Evolutionary conservation across 2,888 invertebrate species (phyloP).

Genomic region (Epirrhoe tristata): DNA sequence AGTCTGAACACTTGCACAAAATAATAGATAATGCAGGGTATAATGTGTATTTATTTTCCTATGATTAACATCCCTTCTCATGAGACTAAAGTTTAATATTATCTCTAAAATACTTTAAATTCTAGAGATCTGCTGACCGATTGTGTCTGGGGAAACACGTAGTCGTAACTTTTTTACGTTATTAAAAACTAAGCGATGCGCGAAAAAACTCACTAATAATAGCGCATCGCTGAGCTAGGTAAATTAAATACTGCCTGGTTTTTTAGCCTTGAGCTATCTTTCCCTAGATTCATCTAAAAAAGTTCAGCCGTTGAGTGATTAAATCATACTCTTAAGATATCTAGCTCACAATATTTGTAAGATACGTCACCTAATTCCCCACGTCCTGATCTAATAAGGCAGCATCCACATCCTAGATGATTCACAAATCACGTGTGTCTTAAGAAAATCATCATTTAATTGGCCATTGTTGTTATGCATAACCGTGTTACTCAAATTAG

Average conservation of each 20-base stretch:
- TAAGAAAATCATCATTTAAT: slow-evolving; percentile 26
- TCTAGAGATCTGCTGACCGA: no score
- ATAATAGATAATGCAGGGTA: no score
- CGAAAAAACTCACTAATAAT: no score
- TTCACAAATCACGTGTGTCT: slow-evolving; percentile 15
- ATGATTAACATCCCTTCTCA: no score
- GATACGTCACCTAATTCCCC: slow-evolving; percentile 15
- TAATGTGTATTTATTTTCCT: no score
- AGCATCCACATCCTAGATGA: slow-evolving; percentile 24
- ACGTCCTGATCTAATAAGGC: slow-evolving; percentile 19
- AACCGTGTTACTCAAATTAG: slow-evolving; percentile 37
- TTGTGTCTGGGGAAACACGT: no score
- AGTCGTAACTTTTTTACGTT: no score
- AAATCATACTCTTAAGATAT: neutral
- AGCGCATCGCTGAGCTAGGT: no score
- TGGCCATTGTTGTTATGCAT: slow-evolving; percentile 30
- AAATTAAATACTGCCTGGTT: neutral
- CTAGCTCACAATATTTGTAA: neutral
- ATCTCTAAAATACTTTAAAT: no score
- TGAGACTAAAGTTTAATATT: no score
- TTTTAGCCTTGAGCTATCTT: neutral
- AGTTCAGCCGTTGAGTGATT: neutral
- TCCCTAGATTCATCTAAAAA: neutral
- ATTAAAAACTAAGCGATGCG: no score
- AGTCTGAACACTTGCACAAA: no score